These are phyloP conservation scores for Sphyrna mokarran DNA, from an alignment of 2,113 vertebrate genomes.

Conservation along the genomic window DNA sequence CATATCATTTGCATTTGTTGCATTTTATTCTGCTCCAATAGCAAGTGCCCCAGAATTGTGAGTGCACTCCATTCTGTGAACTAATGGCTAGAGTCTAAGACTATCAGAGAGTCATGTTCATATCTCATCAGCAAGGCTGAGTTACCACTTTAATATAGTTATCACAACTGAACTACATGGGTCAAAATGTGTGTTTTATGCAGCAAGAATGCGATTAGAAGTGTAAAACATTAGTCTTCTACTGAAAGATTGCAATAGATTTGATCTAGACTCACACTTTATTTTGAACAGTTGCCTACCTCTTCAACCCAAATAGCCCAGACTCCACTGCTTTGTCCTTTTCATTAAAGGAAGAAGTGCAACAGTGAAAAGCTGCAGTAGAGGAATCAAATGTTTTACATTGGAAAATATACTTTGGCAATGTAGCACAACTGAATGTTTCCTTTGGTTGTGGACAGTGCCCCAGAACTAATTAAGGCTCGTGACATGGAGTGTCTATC, in stretches of 20 bases:
- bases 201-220: neutral
- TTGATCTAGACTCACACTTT: neutral
- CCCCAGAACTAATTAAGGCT: neutral
- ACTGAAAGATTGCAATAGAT: neutral
- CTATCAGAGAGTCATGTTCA: neutral
- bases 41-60: neutral
- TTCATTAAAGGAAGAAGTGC: neutral
- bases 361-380: neutral
- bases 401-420: neutral
- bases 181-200: neutral
- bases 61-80: neutral
- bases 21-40: neutral
- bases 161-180: neutral
- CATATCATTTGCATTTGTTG: neutral
- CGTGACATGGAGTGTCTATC: neutral
- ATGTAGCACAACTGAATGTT: neutral
- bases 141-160: neutral
- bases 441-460: neutral
- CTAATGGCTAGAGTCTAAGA: neutral
- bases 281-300: neutral
- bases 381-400: neutral
- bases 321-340: neutral
- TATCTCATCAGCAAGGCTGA: neutral
- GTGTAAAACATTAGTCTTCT: neutral
- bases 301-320: neutral